A percentile compares a stretch with the other conserved stretches of the same genome.
Conservation (phyloP, 2,797 vertebrate genomes). For the Hafferia zeledoni region DNA sequence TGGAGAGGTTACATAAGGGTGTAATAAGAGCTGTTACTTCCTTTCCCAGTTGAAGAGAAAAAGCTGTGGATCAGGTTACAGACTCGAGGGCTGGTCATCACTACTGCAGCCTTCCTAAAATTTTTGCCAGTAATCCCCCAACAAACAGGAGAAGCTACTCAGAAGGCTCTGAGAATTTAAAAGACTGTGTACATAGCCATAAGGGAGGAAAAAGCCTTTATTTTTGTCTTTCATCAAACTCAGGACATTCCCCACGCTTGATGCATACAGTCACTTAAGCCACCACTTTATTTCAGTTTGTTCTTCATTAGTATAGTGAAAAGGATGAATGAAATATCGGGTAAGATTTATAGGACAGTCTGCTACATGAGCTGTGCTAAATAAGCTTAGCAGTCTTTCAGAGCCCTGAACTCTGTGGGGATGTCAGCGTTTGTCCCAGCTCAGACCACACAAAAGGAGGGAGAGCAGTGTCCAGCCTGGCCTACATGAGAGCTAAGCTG, state of each 20-base stretch:
- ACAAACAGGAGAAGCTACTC: not conserved
- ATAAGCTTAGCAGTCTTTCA: not conserved
- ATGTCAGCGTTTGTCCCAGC: not conserved
- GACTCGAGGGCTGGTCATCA: not conserved
- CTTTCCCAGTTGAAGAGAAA: slow-evolving; percentile 42
- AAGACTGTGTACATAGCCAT: not conserved
- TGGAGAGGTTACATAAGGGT: slow-evolving; percentile 60
- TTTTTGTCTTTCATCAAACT: not conserved
- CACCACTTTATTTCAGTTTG: slow-evolving; percentile 2
- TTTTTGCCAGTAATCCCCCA: not conserved
- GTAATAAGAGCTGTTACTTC: slow-evolving; percentile 67
- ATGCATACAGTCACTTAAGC: not conserved
- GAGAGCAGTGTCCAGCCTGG: not conserved
- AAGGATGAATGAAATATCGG: not conserved
- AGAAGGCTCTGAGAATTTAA: not conserved
- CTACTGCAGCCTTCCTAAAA: not conserved
- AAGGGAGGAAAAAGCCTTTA: not conserved
- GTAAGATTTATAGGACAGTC: not conserved
- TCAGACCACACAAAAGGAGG: not conserved
- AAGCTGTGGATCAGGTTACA: slow-evolving; percentile 63
- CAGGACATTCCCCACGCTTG: slow-evolving; percentile 15
- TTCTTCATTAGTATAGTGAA: not conserved
- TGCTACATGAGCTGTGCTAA: not conserved
- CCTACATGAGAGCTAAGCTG: not conserved
- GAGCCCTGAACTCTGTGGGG: not conserved